Percentiles rank a stretch among this genome's conserved stretches.
Conservation (phyloP, 2,888 invertebrate genomes). For the Synergus gifuensis region DNA sequence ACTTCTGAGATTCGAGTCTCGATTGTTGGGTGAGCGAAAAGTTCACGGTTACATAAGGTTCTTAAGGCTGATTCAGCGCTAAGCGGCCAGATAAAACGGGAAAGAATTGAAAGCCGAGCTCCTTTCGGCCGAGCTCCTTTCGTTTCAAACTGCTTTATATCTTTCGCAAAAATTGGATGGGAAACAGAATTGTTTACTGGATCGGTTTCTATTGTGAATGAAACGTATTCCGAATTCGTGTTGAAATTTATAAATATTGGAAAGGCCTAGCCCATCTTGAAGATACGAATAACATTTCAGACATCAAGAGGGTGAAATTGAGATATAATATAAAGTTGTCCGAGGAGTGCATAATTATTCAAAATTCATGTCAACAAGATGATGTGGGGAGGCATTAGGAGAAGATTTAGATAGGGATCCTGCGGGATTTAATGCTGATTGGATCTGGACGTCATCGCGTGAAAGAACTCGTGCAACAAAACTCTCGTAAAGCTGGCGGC, state of each 20-base stretch:
- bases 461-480: conserved; percentile 53
- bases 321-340: conserved; percentile 24
- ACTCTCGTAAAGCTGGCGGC: conserved; percentile 51
- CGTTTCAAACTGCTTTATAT: conserved; percentile 6
- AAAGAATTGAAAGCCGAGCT: conserved; percentile 42
- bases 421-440: conserved; percentile 52
- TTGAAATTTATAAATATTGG: background rate
- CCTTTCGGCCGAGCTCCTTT: background rate
- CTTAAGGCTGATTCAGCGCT: conserved; percentile 43
- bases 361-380: conserved; percentile 30
- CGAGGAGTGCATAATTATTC: conserved; percentile 45
- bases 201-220: background rate
- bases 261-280: background rate
- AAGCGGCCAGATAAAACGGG: conserved; percentile 40
- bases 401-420: conserved; percentile 33
- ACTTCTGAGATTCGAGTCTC: conserved; percentile 29
- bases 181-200: background rate
- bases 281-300: background rate
- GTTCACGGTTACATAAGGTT: conserved; percentile 53
- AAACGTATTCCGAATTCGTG: too few relatives aligned
- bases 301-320: background rate
- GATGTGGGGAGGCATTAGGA: conserved; percentile 25
- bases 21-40: conserved; percentile 43
- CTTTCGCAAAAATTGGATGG: background rate
- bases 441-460: conserved; percentile 45